A percentile compares a stretch with the other conserved stretches of the same genome.
Conservation (phyloP, 2,113 vertebrate species). For the Heptranchias perlo region DNA sequence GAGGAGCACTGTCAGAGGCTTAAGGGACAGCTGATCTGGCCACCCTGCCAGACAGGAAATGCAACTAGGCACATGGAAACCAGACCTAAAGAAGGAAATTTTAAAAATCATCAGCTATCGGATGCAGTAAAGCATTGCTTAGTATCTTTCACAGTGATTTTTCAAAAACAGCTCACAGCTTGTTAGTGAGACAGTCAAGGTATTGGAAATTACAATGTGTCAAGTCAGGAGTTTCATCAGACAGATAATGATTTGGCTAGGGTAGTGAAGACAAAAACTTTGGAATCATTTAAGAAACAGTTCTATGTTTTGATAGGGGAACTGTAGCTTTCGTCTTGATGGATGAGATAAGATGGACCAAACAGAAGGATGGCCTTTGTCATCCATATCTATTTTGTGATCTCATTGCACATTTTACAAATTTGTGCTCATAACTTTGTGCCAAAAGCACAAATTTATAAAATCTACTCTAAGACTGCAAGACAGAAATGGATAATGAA, state of each 20-base stretch:
- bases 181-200: too few species aligned
- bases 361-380: background rate
- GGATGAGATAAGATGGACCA: background rate
- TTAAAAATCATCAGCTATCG: background rate
- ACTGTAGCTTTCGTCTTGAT: background rate
- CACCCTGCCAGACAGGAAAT: background rate
- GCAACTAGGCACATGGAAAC: background rate
- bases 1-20: background rate
- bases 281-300: too few species aligned
- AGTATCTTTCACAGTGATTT: too few species aligned
- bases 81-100: background rate
- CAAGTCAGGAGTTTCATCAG: too few species aligned
- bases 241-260: too few species aligned
- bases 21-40: background rate
- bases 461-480: background rate
- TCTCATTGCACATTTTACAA: background rate
- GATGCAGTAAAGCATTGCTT: too few species aligned
- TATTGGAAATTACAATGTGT: too few species aligned
- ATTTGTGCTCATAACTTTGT: background rate
- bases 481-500: background rate
- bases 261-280: too few species aligned
- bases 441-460: slow-evolving; percentile 1
- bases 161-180: too few species aligned
- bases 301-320: background rate
- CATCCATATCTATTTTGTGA: background rate